Evolutionary conservation across 2,113 vertebrate genomes (phyloP).

Genomic region (Esox niger): DNA sequence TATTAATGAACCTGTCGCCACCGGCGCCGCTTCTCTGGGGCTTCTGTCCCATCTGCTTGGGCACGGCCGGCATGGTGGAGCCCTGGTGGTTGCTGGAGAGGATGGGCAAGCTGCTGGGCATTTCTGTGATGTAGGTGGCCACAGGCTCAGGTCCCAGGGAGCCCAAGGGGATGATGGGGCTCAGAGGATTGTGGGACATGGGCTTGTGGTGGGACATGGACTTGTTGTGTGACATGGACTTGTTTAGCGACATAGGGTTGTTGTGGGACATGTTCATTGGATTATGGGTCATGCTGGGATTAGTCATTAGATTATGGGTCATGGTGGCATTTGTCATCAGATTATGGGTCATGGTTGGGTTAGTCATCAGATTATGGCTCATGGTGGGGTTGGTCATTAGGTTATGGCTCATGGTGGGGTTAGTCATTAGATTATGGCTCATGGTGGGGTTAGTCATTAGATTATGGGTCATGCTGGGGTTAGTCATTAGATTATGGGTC

Average conservation of each 20-base stretch:
- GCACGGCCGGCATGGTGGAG: conserved; percentile 47
- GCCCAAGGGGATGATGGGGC: conserved; percentile 59
- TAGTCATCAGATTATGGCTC: conserved; percentile 27
- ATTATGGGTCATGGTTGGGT: conserved; percentile 7
- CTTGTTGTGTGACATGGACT: conserved; percentile 29
- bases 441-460: conserved; percentile 4
- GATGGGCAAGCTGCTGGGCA: conserved; percentile 67
- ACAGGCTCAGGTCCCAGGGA: conserved; percentile 80
- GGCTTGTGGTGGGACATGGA: conserved; percentile 35
- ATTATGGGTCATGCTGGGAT: not conserved
- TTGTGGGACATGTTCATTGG: conserved; percentile 18
- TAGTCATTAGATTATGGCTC: not conserved
- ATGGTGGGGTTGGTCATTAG: conserved; percentile 28
- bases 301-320: conserved; percentile 22
- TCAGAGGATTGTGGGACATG: conserved; percentile 2
- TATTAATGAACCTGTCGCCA: not conserved
- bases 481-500: conserved; percentile 1
- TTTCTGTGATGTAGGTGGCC: conserved; percentile 83
- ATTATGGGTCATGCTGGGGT: conserved; percentile 14
- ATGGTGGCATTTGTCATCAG: conserved; percentile 50
- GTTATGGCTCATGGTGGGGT: conserved; percentile 35
- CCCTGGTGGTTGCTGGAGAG: conserved; percentile 50
- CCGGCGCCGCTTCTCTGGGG: conserved; percentile 72
- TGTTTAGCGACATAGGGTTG: not conserved
- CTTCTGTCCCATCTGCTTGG: conserved; percentile 87